phyloP scores from a whole-genome alignment of 2,888 invertebrate species.

The Melinopterus prodromus region DNA sequence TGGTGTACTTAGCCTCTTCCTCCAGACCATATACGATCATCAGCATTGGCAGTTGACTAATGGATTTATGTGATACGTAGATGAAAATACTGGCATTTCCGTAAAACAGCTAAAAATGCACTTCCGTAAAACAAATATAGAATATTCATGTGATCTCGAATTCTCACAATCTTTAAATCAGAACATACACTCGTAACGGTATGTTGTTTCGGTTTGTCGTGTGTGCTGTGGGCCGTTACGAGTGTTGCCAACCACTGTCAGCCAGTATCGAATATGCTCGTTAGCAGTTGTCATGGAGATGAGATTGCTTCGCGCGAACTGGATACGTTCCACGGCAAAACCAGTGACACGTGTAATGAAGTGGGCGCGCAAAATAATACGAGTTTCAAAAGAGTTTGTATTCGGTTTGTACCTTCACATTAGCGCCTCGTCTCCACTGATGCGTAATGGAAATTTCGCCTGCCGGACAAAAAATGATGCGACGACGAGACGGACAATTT shows the following conservation, averaged over 20 bases:
- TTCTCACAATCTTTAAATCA: not conserved
- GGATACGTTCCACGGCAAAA: not conserved
- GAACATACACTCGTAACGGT: not conserved
- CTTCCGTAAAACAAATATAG: too few relatives aligned
- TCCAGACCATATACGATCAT: too few relatives aligned
- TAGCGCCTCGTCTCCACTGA: not conserved
- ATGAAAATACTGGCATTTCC: too few relatives aligned
- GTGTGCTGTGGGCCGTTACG: not conserved
- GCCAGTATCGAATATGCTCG: not conserved
- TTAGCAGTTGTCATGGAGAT: constrained; percentile 4
- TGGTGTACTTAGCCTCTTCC: too few relatives aligned
- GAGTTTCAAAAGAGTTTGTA: not conserved
- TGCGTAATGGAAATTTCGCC: not conserved
- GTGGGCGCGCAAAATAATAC: not conserved
- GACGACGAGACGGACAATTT: not conserved
- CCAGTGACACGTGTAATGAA: not conserved
- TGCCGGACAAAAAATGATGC: not conserved
- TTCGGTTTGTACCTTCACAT: not conserved
- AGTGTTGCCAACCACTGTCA: not conserved
- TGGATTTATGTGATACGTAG: too few relatives aligned
- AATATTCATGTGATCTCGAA: too few relatives aligned
- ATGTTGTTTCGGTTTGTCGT: not conserved
- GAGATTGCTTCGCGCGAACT: not conserved
- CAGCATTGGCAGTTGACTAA: too few relatives aligned
- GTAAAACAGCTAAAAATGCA: too few relatives aligned